phyloP scores from a whole-genome alignment of 2,797 vertebrate species.

The Benthosema pterotum region DNA sequence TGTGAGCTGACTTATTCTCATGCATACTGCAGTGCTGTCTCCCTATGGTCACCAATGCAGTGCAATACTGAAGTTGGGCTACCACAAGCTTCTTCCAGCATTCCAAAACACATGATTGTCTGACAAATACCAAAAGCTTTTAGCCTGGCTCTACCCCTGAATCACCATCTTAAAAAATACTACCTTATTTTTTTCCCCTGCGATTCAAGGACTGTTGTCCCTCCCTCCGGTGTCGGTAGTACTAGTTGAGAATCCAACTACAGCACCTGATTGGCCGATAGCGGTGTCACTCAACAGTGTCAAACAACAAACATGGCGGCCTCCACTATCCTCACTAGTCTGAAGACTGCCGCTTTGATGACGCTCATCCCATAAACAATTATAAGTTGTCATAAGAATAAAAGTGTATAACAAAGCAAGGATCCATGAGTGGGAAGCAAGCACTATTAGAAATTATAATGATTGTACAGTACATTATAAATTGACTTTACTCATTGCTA shows the following conservation, averaged over 20 bases:
- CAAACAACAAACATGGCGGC: no score
- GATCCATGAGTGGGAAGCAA: not conserved
- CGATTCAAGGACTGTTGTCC: no score
- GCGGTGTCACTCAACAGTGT: no score
- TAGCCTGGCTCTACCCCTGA: no score
- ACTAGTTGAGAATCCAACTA: no score
- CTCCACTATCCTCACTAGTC: no score
- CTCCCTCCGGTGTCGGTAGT: no score
- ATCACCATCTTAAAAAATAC: no score
- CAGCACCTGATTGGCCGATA: no score
- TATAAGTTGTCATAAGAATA: conserved; percentile 28
- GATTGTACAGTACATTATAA: conserved; percentile 25
- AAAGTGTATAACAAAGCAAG: conserved; percentile 6
- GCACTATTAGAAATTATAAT: conserved; percentile 8
- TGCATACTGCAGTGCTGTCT: conserved; percentile 63
- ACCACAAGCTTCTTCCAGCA: conserved; percentile 44
- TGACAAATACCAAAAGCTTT: conserved; percentile 33
- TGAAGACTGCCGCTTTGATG: no score
- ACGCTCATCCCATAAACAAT: no score
- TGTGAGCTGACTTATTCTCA: conserved; percentile 72
- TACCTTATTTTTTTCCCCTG: no score
- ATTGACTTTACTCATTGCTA: conserved; percentile 3
- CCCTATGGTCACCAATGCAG: conserved; percentile 65
- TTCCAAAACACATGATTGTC: conserved; percentile 41
- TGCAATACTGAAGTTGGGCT: conserved; percentile 65